Evolutionary conservation across 2,888 invertebrate species (phyloP).

Genomic region (Thyatira batis): DNA sequence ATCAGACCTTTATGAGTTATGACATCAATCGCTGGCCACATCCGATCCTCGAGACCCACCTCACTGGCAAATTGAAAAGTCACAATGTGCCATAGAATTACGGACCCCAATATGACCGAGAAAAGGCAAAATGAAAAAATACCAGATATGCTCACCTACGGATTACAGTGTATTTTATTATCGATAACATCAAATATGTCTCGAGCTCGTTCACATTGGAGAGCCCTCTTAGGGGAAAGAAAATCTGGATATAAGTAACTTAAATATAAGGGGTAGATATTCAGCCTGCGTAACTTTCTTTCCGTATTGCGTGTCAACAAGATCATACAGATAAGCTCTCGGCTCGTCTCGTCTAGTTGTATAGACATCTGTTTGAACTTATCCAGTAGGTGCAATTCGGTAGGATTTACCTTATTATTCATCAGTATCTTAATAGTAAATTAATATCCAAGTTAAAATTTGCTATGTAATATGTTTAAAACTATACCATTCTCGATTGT

Average conservation of each 20-base stretch:
- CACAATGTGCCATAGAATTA: background rate
- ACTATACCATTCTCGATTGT: too few relatives aligned
- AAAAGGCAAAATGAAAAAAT: background rate
- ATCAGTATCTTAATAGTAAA: too few relatives aligned
- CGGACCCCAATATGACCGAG: background rate
- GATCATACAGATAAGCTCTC: background rate
- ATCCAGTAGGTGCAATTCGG: too few relatives aligned
- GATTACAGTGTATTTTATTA: background rate
- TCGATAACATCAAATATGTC: background rate
- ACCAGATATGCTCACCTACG: background rate
- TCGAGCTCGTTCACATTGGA: background rate
- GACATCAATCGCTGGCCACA: background rate
- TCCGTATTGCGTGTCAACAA: background rate
- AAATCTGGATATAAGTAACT: background rate
- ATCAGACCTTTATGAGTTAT: background rate
- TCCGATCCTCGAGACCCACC: background rate
- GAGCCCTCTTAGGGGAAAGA: background rate
- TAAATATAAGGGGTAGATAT: background rate
- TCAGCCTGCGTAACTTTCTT: background rate
- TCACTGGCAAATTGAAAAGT: background rate
- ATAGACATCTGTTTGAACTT: too few relatives aligned
- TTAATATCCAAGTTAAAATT: too few relatives aligned
- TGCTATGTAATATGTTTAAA: too few relatives aligned
- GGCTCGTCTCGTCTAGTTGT: too few relatives aligned
- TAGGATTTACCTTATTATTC: too few relatives aligned